A percentile compares a stretch with the other conserved stretches of the same genome.
Evolutionary conservation across 2,113 vertebrate genomes (phyloP).

Genomic region (Megaleporinus macrocephalus): DNA sequence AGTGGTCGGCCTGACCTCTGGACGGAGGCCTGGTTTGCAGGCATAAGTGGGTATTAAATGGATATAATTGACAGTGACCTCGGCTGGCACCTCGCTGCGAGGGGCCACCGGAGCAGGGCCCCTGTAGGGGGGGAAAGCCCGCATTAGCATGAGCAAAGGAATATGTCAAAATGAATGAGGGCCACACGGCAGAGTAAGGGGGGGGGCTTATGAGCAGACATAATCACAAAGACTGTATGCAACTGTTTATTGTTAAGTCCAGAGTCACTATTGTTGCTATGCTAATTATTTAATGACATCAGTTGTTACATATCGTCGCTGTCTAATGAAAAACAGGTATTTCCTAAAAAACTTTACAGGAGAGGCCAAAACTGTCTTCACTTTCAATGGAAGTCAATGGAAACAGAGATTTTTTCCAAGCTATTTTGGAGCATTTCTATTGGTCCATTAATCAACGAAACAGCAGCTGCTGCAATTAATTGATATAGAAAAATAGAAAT

Average conservation of each 20-base stretch:
- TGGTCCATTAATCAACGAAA: too few species aligned
- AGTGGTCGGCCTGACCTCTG: conserved; percentile 71
- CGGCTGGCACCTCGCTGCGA: conserved; percentile 73
- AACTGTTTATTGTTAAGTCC: background rate
- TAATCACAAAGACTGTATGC: background rate
- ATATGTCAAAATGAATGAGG: conserved; percentile 58
- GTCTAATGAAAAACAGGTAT: too few species aligned
- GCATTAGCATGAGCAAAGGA: conserved; percentile 75
- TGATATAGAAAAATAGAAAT: too few species aligned
- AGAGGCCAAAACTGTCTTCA: too few species aligned
- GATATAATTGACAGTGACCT: conserved; percentile 86
- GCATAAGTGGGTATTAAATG: conserved; percentile 87
- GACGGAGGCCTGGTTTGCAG: conserved; percentile 71
- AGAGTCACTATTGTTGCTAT: background rate
- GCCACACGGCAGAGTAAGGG: conserved; percentile 50
- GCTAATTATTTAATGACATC: too few species aligned
- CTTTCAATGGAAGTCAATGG: too few species aligned
- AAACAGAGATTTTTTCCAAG: too few species aligned
- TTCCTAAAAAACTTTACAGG: too few species aligned
- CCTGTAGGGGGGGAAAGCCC: conserved; percentile 64
- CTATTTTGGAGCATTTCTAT: too few species aligned
- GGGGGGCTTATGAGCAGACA: background rate
- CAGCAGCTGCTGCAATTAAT: too few species aligned
- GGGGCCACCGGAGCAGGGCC: conserved; percentile 54
- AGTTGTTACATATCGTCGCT: too few species aligned